Percentiles rank a stretch among this genome's conserved stretches.
Evolutionary conservation across 2,888 invertebrate species (phyloP).

Genomic region (Saturnia japonica): DNA sequence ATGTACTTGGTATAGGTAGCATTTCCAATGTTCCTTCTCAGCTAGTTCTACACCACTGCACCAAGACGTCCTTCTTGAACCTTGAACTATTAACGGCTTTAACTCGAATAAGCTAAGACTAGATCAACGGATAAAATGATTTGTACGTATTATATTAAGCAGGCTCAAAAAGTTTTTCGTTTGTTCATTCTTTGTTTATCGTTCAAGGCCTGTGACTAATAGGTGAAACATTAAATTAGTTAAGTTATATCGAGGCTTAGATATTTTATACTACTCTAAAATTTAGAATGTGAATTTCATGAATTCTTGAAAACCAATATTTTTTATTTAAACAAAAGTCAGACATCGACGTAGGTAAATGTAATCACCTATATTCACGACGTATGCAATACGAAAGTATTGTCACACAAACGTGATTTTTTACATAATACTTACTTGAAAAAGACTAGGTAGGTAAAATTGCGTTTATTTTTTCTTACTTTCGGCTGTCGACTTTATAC

Average conservation of each 20-base stretch:
- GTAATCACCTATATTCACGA: background rate
- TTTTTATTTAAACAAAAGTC: background rate
- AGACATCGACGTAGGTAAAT: background rate
- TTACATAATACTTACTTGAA: background rate
- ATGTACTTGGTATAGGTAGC: too few species aligned
- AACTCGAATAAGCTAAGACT: background rate
- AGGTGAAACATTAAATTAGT: background rate
- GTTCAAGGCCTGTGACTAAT: background rate
- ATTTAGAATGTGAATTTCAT: background rate
- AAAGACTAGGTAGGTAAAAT: background rate
- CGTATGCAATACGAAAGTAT: background rate
- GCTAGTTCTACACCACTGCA: too few species aligned
- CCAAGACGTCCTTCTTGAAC: too few species aligned
- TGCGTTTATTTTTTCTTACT: background rate
- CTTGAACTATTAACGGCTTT: too few species aligned
- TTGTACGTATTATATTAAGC: background rate
- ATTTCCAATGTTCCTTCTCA: too few species aligned
- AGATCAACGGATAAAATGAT: background rate
- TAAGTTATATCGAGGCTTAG: background rate
- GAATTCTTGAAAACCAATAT: background rate
- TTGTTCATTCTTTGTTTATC: background rate
- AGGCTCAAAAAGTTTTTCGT: background rate
- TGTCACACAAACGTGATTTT: background rate
- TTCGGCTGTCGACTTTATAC: background rate
- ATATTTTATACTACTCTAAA: background rate